Conservation (phyloP, 2,888 invertebrate genomes). For the Junonia oenone region DNA sequence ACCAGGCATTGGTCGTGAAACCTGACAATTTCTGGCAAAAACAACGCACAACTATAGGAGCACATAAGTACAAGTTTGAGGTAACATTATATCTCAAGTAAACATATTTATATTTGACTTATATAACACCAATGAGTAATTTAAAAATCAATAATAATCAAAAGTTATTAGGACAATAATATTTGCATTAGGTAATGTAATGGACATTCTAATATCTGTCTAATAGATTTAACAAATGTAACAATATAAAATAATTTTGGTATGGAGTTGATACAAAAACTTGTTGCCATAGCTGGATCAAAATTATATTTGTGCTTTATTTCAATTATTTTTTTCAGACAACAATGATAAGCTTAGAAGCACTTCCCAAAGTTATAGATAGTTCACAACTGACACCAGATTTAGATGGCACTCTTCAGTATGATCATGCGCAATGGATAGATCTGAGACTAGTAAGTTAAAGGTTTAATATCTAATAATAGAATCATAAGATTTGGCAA, state of each 20-base stretch:
- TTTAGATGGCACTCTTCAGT: conserved; percentile 94
- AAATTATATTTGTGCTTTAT: neutral
- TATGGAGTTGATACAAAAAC: too few relatives aligned
- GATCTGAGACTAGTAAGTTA: conserved; percentile 87
- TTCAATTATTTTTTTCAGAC: conserved; percentile 80
- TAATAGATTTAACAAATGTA: too few relatives aligned
- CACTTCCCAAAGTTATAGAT: conserved; percentile 95
- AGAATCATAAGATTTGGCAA: too few relatives aligned
- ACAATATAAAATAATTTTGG: too few relatives aligned
- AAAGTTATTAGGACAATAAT: neutral
- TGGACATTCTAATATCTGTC: too few relatives aligned
- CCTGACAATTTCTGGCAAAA: conserved; percentile 99
- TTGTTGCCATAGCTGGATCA: neutral
- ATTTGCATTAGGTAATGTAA: neutral
- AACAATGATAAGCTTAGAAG: conserved; percentile 97
- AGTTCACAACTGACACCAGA: conserved; percentile 94
- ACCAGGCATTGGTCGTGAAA: conserved; percentile 97
- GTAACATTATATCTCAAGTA: conserved; percentile 62
- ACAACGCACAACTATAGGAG: conserved; percentile 97
- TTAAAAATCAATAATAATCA: neutral
- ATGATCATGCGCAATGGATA: conserved; percentile 98
- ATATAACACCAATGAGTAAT: neutral
- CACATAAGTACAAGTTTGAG: conserved; percentile 99
- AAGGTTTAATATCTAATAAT: too few relatives aligned
- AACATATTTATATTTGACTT: neutral